Evolutionary conservation across 2,888 invertebrate genomes (phyloP), one percentile per base, ranked within the genome.

Genomic region (Rhagium mordax): DNA sequence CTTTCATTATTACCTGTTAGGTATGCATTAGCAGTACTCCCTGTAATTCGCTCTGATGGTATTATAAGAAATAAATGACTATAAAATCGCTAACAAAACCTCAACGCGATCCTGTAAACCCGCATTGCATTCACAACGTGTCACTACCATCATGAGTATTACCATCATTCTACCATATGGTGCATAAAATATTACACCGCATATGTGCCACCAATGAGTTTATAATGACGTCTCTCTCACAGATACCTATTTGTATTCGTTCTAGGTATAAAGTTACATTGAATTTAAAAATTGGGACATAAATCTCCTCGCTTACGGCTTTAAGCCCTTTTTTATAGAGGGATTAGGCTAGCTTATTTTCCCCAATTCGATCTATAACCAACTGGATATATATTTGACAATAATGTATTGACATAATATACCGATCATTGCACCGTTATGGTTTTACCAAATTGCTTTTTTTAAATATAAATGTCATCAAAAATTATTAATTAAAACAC

Each of bases 171-270:
- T 57, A 47, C 41, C 41, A 57, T 67, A 67, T 55, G 51, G 57
- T 16, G 55, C 47, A 51, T 67, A 57, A 55, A 67, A 67, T 67
- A 67, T 67, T 57, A 29, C 57, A 29, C 57, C 57, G 15, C 67
- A 67, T 67, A 47, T 55, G 67, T 41, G 67, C 41, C 3, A 21
- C 57, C 67, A 57, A 67, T 67, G 67, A 67, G 67, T 67, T 67
- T 67, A 67, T 67, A 67, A 67, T 67, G 67, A 57, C 67, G 67
- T 29, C 41, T 67, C 47, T 57, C 55, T 67, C 18, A 41, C 41
- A 41, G n/a, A 29, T 29, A 27, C 59, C n/a, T 59, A 53, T 65
- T 53, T 33, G 65, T 65, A 65, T 65, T 65, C 65, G 33, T 18
- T 27, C 64, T 24, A 62, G 48, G 62, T 64, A 51, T 24, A 24